Evolutionary conservation across 2,113 vertebrate genomes (phyloP).

Genomic region (Marmota flaviventris): DNA sequence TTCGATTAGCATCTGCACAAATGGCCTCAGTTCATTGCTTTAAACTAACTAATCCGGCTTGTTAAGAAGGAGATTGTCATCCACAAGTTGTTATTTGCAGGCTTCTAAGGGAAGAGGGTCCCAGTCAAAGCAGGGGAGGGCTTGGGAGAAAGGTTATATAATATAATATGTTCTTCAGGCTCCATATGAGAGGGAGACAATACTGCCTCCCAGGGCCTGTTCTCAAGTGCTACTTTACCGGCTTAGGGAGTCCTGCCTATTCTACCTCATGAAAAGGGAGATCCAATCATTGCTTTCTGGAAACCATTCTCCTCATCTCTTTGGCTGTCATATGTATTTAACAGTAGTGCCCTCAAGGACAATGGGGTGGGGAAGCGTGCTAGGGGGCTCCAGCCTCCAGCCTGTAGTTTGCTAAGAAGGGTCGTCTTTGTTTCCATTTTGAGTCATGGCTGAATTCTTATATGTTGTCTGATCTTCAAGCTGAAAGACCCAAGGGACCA

Average conservation of each 20-base stretch:
- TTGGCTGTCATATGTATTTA: slow-evolving; percentile 88
- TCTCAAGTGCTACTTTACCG: slow-evolving; percentile 84
- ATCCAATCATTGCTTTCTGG: slow-evolving; percentile 85
- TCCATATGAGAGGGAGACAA: slow-evolving; percentile 76
- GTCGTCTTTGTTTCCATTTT: slow-evolving; percentile 90
- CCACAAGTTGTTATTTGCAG: slow-evolving; percentile 74
- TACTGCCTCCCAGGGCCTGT: slow-evolving; percentile 73
- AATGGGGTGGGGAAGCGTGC: slow-evolving; percentile 85
- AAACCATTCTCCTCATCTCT: slow-evolving; percentile 85
- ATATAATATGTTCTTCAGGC: slow-evolving; percentile 81
- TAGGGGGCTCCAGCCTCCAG: slow-evolving; percentile 83
- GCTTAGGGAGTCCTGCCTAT: slow-evolving; percentile 83
- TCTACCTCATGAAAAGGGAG: slow-evolving; percentile 82
- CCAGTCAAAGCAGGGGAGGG: slow-evolving; percentile 75
- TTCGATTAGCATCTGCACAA: slow-evolving; percentile 76
- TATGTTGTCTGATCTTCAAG: slow-evolving; percentile 89
- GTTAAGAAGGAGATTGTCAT: slow-evolving; percentile 80
- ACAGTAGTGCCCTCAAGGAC: slow-evolving; percentile 88
- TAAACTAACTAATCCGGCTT: slow-evolving; percentile 77
- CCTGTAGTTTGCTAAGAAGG: slow-evolving; percentile 87
- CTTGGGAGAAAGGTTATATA: slow-evolving; percentile 80
- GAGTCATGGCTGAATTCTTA: slow-evolving; percentile 89
- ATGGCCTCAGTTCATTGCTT: slow-evolving; percentile 75
- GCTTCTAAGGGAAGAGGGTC: slow-evolving; percentile 71
- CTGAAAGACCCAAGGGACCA: slow-evolving; percentile 88